A percentile compares a stretch with the other conserved stretches of the same genome.
Evolutionary conservation across 1,140 invertebrate genomes (phyloP).

Genomic region (Sarcophaga bullata): DNA sequence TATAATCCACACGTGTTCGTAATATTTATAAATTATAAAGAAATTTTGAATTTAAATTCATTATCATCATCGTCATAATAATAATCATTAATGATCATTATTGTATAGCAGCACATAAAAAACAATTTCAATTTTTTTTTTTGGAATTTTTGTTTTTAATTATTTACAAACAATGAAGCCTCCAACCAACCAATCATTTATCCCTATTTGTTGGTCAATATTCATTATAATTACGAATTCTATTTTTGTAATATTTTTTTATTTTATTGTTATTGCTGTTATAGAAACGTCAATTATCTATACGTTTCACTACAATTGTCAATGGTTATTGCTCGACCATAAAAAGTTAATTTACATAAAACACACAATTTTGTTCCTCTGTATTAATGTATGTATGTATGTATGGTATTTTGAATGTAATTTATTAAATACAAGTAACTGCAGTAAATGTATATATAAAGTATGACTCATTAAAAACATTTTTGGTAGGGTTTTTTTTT

Average conservation of each 20-base stretch:
- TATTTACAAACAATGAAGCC: neutral
- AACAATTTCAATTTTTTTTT: neutral
- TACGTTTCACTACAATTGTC: neutral
- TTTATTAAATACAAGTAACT: neutral
- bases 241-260: neutral
- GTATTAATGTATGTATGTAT: too few relatives aligned
- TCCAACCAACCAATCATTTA: neutral
- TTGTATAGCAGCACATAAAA: neutral
- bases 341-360: constrained; percentile 16
- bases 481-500: neutral
- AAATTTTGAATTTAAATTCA: neutral
- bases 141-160: constrained; percentile 4
- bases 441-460: neutral
- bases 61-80: neutral
- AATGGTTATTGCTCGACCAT: neutral
- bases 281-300: constrained; percentile 10
- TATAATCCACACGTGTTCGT: neutral
- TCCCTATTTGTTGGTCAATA: constrained; percentile 7
- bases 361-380: neutral
- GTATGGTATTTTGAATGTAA: neutral
- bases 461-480: neutral
- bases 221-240: neutral
- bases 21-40: constrained; percentile 4
- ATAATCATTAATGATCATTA: neutral
- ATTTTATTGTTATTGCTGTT: constrained; percentile 7